Evolutionary conservation across 2,113 vertebrate genomes (phyloP), one percentile per base, ranked within the genome.

Genomic region (Oostethus manadensis): DNA sequence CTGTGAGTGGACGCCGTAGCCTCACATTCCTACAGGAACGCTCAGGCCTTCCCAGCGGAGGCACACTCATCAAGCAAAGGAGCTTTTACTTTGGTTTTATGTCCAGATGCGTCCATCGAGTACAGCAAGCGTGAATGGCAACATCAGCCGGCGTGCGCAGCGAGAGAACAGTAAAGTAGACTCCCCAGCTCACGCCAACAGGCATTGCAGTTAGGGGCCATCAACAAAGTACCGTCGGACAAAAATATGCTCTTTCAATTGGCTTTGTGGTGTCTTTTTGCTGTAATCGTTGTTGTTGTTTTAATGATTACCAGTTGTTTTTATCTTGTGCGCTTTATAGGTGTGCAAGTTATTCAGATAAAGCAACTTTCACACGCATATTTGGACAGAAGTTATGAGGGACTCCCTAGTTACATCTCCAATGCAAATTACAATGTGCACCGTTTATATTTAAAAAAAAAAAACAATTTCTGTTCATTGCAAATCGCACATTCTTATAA

Each of bases 231-330:
- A 40, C 7, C 4, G 4, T 8, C 17, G 40, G n/a, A 21, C 11
- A 21, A 40, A 21, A 35, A 6, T 3, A 11, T 33, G 14, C 13
- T 21, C 3, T 20, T 55, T 21, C 2, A 21, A 55, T 3, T 18
- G 10, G n/a, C 18, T 33, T 33, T 48, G 20, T 10, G 11, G 13
- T 42, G 11, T 42, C 21, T n/a, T 29, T 51, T 55, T 4, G 3
- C 2, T 33, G 35, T 9, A 18, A 14, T 38, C 0, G 1, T 29
- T 8, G 3, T 7, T 38, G 1, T 29, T 8, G 3, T 7, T 38
- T 23, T 2, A 17, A 1, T 17, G 3, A 51, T 33, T 3, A 1
- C 4, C 0, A 4, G 26, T 0, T 0, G 1, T 29, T 17, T 2
- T 33, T 9, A 29, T 29, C 8, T n/a, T 9, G 26, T 51, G 23